Base-by-base conservation (phyloP, 2,888 invertebrate genomes). In the Punctoribates punctum region DNA sequence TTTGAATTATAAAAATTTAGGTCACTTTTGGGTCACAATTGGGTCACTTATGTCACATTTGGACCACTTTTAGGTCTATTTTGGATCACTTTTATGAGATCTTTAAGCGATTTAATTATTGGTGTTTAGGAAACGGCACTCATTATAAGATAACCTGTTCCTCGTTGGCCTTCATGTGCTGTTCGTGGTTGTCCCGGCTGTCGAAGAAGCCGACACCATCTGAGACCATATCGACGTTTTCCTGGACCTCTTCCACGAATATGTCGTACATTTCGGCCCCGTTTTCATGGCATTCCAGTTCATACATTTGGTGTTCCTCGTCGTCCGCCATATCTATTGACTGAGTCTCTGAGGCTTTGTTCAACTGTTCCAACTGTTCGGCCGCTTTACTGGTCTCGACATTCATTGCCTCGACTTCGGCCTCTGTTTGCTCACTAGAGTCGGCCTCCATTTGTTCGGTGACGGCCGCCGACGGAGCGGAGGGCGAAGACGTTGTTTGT, bases 201-300 rank as follows among this genome's bases (percentile, higher is more conserved):
- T 65, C 65, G 20, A 65, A 65, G 38, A 65, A 65, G 34, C 65
- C 65, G 20, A 65, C 65, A 17, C 20, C 15, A 20, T 65, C 65
- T 34, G 65, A 11, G 5, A 65, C 29, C 27, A 29, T 29, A 62
- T 62, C 65, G 8, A 65, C 65, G n/a, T 13, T 38, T 25, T 65
- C 65, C 8, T 65, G 65, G 6, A 70, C 70, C 15, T 70, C 70
- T 46, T 70, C 70, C n/a, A 70, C 70, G 46, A 42, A 70, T 15
- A 70, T 70, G 34, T 70, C 70, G 15, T 70, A 70, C 70, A 70
- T 70, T 23, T 70, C 70, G 25, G 70, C 70, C 9, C 70, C 20
- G n/a, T 46, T 70, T 38, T 70, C 70, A 13, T 70, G 42, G 15
- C 70, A 70, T 25, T 46, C 34, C 13, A 70, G 46, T 20, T 46